Evolutionary conservation across 1,140 invertebrate species (phyloP).

Genomic region (Pseudomyrmex gracilis): DNA sequence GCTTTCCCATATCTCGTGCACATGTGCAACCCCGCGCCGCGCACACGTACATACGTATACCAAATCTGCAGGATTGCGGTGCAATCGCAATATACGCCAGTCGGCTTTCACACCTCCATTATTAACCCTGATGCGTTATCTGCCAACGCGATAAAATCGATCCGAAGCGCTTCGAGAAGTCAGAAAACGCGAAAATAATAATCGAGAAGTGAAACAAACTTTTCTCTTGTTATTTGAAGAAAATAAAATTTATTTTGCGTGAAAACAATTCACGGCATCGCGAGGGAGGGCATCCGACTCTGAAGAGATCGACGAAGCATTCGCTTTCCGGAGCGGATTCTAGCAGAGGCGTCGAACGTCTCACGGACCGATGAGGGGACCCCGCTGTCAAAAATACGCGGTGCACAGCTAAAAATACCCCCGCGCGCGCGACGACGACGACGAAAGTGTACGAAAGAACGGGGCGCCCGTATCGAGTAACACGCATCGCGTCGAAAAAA

Average conservation of each 20-base stretch:
- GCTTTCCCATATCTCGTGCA: constrained; percentile 4
- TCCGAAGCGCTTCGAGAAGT: neutral
- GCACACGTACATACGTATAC: neutral
- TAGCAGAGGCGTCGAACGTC: constrained; percentile 40
- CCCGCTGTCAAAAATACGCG: constrained; percentile 51
- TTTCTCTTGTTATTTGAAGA: no score
- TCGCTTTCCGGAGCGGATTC: constrained; percentile 15
- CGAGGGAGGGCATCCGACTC: no score
- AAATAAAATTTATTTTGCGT: no score
- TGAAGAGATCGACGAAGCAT: neutral
- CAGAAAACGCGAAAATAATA: neutral
- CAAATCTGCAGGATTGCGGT: constrained; percentile 11
- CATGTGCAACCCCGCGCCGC: neutral
- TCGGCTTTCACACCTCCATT: neutral
- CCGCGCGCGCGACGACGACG: constrained; percentile 1
- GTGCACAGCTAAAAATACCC: constrained; percentile 42
- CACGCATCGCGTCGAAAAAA: constrained; percentile 45
- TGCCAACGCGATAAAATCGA: neutral
- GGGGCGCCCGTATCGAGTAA: constrained; percentile 42
- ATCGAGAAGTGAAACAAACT: neutral
- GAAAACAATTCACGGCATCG: no score
- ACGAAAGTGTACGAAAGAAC: constrained; percentile 6
- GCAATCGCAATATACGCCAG: neutral
- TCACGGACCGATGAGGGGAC: neutral
- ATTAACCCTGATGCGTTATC: neutral